A percentile compares a stretch with the other conserved stretches of the same genome.
phyloP scores from a whole-genome alignment of 2,113 vertebrate species.

The Tachycineta bicolor region DNA sequence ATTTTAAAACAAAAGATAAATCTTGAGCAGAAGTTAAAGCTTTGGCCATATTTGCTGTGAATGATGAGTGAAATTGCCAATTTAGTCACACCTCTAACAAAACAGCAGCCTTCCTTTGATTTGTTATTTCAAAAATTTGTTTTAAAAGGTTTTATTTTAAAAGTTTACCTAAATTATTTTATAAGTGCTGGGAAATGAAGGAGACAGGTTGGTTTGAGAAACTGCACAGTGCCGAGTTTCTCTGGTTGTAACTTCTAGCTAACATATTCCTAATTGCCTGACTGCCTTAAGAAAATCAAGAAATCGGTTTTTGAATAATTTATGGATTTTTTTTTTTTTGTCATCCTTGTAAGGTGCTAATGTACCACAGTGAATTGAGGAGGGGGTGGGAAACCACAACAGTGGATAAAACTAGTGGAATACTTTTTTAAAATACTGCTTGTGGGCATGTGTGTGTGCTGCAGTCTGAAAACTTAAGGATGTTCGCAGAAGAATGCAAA shows the following conservation, averaged over 20 bases:
- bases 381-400: background rate
- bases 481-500: background rate
- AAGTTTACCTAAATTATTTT: background rate
- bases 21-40: background rate
- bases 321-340: background rate
- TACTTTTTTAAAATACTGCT: background rate
- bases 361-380: background rate
- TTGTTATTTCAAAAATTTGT: background rate
- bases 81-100: background rate
- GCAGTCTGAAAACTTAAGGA: background rate
- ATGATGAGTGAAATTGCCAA: background rate
- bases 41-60: background rate
- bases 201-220: background rate
- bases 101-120: background rate
- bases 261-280: background rate
- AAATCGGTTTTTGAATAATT: background rate
- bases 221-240: background rate
- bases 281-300: background rate
- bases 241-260: background rate
- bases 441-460: rapidly evolving
- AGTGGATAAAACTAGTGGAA: background rate
- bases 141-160: background rate
- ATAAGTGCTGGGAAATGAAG: background rate
- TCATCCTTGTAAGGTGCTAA: background rate
- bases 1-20: background rate